Evolutionary conservation across 2,797 vertebrate genomes (phyloP).

Genomic region (Thripadectes ignobilis): DNA sequence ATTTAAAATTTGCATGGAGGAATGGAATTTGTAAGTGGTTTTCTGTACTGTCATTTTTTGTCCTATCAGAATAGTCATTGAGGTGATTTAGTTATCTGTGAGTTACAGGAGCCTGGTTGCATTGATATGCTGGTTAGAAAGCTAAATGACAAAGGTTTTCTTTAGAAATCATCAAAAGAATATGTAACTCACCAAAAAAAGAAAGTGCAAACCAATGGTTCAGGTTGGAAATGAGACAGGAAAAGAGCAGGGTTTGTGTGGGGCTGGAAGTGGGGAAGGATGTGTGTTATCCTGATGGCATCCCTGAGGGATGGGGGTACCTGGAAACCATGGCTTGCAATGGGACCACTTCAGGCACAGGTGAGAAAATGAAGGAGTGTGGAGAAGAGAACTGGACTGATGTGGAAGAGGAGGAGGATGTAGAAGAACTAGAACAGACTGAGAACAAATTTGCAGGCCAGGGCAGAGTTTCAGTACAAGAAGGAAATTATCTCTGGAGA

Average conservation of each 20-base stretch:
- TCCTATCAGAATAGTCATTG: neutral
- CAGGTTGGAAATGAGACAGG: neutral
- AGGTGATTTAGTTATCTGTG: neutral
- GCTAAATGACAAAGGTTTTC: neutral
- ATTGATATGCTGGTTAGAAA: neutral
- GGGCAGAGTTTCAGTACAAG: neutral
- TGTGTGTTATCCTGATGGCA: neutral
- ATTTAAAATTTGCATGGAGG: neutral
- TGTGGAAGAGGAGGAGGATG: neutral
- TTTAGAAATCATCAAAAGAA: neutral
- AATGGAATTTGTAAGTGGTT: neutral
- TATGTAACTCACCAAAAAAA: accelerated
- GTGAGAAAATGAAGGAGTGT: neutral
- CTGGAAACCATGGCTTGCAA: neutral
- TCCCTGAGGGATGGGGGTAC: neutral
- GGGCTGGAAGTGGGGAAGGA: neutral
- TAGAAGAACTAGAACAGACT: neutral
- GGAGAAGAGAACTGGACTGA: neutral
- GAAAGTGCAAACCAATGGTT: neutral
- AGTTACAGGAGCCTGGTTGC: neutral
- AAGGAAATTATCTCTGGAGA: neutral
- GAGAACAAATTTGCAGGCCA: neutral
- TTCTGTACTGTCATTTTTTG: neutral
- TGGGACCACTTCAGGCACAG: neutral
- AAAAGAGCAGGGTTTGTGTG: neutral